Base-by-base conservation (phyloP, 2,113 vertebrate genomes). In the Callionymus lyra region DNA sequence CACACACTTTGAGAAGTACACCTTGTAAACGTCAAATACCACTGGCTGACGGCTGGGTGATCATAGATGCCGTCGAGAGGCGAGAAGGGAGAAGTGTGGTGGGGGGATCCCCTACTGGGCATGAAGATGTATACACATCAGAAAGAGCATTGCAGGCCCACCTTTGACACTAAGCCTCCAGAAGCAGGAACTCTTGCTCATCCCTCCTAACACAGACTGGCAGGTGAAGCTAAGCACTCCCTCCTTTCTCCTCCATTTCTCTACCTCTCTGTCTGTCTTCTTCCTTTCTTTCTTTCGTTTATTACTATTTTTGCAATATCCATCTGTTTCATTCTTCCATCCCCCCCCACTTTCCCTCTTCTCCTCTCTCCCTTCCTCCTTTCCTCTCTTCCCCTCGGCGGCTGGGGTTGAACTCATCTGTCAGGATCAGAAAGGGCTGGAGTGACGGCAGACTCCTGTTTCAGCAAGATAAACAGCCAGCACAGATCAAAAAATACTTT, bases 141-240 rank as follows among this genome's bases (percentile, higher is more conserved):
- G 63, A 65, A 70, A 56, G 48, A 76, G 69, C 76, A 73, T 73
- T 57, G 69, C 69, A 72, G 70, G 70, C 68, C 69, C 80, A 79
- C 77, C 77, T 78, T 72, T 81, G 80, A 81, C 80, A 82, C 76
- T 82, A 82, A 82, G 80, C 80, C 68, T 74, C 56, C 67, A 71
- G 64, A 73, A 72, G 68, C 77, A 74, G 73, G 47, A 77, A 75
- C 65, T 67, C 63, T 72, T 73, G 65, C 65, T 79, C 77, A 74
- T 80, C 80, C 68, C 41, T 33, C 9, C 63, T 82, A 82, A 82
- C 77, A 68, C 70, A 69, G 77, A 77, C 65, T 82, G 77, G 74
- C 80, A 82, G 77, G 80, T 81, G 80, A 77, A 69, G 70, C 77
- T 78, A 79, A 80, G 77, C 72, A 38, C 74, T 52, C 51, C 56